Evolutionary conservation across 2,113 vertebrate species (phyloP).

Genomic region (Notechis scutatus): DNA sequence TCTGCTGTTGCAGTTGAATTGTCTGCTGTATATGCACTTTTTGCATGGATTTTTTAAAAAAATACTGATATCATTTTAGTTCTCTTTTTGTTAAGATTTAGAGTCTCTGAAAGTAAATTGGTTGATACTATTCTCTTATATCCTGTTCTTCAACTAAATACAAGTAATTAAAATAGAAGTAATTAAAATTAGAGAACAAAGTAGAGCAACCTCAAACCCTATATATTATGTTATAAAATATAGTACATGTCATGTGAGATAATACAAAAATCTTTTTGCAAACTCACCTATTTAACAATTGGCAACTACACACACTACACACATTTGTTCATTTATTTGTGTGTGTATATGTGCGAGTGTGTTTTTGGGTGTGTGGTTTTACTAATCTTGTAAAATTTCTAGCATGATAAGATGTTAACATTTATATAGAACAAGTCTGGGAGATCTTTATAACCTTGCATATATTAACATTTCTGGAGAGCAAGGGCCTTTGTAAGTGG

Average conservation of each 20-base stretch:
- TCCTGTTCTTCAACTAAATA: background rate
- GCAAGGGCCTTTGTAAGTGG: background rate
- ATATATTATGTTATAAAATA: background rate
- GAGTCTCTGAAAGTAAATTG: background rate
- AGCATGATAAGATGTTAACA: background rate
- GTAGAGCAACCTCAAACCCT: background rate
- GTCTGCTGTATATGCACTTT: background rate
- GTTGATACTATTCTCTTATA: background rate
- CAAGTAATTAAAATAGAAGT: background rate
- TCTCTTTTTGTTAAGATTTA: background rate
- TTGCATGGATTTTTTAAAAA: fast-evolving
- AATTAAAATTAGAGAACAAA: background rate
- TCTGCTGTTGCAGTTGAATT: background rate
- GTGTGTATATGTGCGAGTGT: background rate
- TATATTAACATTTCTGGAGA: background rate
- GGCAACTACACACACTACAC: background rate
- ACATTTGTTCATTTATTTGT: background rate
- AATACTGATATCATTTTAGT: background rate
- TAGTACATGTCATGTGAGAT: background rate
- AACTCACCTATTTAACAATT: background rate
- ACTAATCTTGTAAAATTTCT: background rate
- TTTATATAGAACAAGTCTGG: background rate
- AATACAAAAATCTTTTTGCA: background rate
- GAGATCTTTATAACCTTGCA: background rate
- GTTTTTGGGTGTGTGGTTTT: background rate